Percentiles rank a stretch among this genome's conserved stretches.
Conservation (phyloP, 2,113 vertebrate genomes). For the Pantherophis guttatus region DNA sequence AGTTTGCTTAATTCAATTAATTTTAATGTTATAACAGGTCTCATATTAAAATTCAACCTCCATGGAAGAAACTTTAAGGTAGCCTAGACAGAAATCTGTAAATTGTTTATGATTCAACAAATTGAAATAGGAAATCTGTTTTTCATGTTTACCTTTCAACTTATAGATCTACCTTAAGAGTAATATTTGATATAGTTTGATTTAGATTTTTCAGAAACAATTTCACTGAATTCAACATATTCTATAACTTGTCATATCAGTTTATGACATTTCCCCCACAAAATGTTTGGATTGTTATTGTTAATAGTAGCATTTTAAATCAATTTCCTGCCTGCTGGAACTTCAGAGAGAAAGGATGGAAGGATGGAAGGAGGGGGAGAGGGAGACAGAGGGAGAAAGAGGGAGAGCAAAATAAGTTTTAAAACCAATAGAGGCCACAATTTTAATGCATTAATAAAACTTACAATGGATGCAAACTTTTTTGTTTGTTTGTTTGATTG, state of each 20-base stretch:
- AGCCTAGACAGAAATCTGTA: not conserved
- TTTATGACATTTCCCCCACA: not conserved
- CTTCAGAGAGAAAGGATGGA: not conserved
- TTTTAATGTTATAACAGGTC: conserved; percentile 20
- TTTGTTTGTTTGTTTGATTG: not conserved
- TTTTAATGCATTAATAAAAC: not conserved
- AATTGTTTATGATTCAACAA: not conserved
- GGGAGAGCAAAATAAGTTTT: not conserved
- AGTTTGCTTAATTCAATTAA: conserved; percentile 22
- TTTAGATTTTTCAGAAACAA: not conserved
- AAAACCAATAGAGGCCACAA: not conserved
- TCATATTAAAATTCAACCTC: not conserved
- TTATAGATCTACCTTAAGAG: not conserved
- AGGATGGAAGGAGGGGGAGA: not conserved
- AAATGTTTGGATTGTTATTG: not conserved
- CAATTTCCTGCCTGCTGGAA: not conserved
- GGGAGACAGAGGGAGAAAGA: too few species aligned
- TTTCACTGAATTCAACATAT: not conserved
- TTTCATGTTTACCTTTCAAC: not conserved
- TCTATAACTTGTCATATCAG: not conserved
- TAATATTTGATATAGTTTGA: not conserved
- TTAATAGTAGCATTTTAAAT: not conserved
- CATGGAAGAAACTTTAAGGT: not conserved
- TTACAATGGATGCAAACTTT: not conserved
- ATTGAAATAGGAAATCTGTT: conserved; percentile 18